Evolutionary conservation across 1,140 invertebrate genomes (phyloP).

Genomic region (Steinernema feltiae): DNA sequence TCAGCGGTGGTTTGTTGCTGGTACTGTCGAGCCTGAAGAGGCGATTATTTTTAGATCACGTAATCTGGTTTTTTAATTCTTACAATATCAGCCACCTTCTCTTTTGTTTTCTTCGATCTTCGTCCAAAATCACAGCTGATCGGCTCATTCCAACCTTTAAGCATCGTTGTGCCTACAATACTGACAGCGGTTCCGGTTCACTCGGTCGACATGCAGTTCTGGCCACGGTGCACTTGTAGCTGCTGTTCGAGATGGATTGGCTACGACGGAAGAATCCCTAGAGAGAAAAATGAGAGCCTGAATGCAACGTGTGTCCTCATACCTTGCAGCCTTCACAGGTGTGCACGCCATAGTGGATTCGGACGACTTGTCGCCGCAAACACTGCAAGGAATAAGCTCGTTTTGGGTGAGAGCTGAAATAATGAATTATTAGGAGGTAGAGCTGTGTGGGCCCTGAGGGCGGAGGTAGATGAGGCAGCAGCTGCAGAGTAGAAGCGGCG

Average conservation of each 20-base stretch:
- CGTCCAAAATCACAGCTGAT: background rate
- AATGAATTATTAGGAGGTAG: no score
- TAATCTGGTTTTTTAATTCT: no score
- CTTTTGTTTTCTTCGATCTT: background rate
- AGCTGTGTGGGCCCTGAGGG: no score
- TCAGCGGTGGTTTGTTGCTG: background rate
- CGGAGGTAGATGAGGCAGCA: no score
- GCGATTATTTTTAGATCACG: no score
- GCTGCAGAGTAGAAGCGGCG: no score
- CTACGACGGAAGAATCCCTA: background rate
- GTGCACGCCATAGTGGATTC: conserved; percentile 97
- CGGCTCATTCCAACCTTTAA: conserved; percentile 1
- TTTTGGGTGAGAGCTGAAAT: conserved; percentile 84
- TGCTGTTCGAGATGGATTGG: conserved; percentile 3
- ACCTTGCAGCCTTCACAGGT: conserved; percentile 96
- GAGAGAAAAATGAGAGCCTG: background rate
- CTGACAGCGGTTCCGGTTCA: conserved; percentile 5
- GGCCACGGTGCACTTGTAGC: background rate
- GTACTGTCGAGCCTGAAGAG: background rate
- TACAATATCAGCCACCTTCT: conserved; percentile 2
- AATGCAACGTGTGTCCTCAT: conserved; percentile 19
- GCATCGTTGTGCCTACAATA: background rate
- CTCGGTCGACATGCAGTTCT: conserved; percentile 10
- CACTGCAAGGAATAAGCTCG: conserved; percentile 98
- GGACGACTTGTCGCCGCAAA: conserved; percentile 94